phyloP scores from a whole-genome alignment of 2,888 invertebrate species.

The Drosophila meridionalis region DNA sequence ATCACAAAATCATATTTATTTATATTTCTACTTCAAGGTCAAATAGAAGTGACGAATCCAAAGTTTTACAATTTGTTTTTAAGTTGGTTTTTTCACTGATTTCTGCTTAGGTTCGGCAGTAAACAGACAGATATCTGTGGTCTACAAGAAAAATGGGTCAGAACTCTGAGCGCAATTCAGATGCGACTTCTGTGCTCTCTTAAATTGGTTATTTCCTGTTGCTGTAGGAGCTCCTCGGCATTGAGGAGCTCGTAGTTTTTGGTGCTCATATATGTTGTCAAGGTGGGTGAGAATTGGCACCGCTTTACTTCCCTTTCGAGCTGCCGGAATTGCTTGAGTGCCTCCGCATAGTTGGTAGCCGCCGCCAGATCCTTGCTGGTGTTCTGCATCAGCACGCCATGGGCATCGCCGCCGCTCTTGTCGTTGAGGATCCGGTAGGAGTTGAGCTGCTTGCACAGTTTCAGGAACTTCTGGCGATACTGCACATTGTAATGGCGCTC shows the following conservation, averaged over 20 bases:
- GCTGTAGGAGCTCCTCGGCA: constrained; percentile 48
- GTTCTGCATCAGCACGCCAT: neutral
- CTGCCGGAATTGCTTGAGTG: constrained; percentile 48
- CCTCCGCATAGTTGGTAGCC: constrained; percentile 32
- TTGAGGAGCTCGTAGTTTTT: constrained; percentile 65
- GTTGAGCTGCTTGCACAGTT: constrained; percentile 53
- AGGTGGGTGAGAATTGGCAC: constrained; percentile 37
- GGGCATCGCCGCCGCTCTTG: constrained; percentile 55
- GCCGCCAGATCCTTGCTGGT: constrained; percentile 23
- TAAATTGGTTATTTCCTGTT: constrained; percentile 51
- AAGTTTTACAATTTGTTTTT: neutral
- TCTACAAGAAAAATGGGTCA: neutral
- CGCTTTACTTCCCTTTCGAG: constrained; percentile 54
- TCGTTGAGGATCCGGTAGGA: constrained; percentile 18
- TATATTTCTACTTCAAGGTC: constrained; percentile 15
- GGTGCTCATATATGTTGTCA: constrained; percentile 63
- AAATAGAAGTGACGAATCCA: constrained; percentile 12
- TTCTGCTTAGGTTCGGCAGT: constrained; percentile 7
- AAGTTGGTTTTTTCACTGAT: constrained; percentile 10
- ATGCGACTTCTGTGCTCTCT: constrained; percentile 27
- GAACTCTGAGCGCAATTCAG: neutral
- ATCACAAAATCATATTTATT: constrained; percentile 32
- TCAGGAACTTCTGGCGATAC: constrained; percentile 46
- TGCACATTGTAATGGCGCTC: constrained; percentile 51
- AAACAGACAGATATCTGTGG: neutral